Evolutionary conservation across 2,888 invertebrate genomes (phyloP), one percentile per base, ranked within the genome.

Genomic region (Stenurella melanura): DNA sequence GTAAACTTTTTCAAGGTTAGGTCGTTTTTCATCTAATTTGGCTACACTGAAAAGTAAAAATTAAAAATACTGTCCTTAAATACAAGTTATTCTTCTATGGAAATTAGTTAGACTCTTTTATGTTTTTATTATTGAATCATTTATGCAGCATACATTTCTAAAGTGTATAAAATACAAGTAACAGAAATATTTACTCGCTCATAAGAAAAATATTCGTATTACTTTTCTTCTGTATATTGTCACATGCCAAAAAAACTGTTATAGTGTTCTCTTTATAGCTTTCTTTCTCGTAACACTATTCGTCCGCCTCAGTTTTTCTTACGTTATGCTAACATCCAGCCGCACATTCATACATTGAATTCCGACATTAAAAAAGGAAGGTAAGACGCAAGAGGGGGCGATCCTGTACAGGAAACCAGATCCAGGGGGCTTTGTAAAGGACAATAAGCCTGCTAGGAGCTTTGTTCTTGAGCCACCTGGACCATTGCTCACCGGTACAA

Each of bases 401-500:
- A 73, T 69, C 66, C 57, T 73, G 61, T 42, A 80, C 83, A 83
- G 83, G 83, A 83, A 83, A 83, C 83, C 78, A 81, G 83, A 83
- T 83, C 82, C 80, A 78, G 79, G 75, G 80, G 76, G 80, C 77
- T 81, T 82, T 82, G 74, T 77, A 69, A 76, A 79, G 85, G 81
- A 87, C 86, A 87, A 87, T 86, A 81, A 81, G 82, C 79, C 80
- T 80, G 81, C 72, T 76, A 75, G 78, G 80, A 80, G 80, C 85
- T 86, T 86, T 86, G 86, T 86, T 86, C 84, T 73, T 75, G 56
- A 81, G 77, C 85, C 86, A 86, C 86, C 86, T 86, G 86, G 85
- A 77, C 83, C 78, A 75, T 56, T 74, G 73, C 72, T 76, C 75
- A 67, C 57, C 76, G 61, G 69, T 67, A 60, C 58, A 58, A 18